Percentiles rank a stretch among this genome's conserved stretches.
phyloP scores from a whole-genome alignment of 2,888 invertebrate species.

The Troglohyphantes excavatus region DNA sequence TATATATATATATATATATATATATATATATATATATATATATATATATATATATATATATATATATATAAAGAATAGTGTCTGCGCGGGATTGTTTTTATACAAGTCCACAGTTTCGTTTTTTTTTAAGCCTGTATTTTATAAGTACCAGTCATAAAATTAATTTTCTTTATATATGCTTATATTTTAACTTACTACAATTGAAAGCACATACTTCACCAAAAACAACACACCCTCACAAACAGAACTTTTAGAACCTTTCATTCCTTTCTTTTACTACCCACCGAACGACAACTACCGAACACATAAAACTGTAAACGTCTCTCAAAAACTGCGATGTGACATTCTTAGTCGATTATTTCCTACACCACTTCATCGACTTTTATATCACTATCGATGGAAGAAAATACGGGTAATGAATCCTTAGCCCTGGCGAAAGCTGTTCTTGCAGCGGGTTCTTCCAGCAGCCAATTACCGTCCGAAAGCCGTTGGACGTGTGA shows the following conservation, averaged over 20 bases:
- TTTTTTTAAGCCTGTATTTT: too few species aligned
- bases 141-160: too few species aligned
- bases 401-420: constrained; percentile 58
- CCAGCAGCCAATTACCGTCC: constrained; percentile 63
- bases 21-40: too few species aligned
- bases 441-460: constrained; percentile 4
- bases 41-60: too few species aligned
- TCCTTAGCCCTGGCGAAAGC: background rate
- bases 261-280: background rate
- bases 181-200: too few species aligned
- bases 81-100: too few species aligned
- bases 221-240: background rate
- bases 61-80: too few species aligned
- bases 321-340: background rate
- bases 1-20: too few species aligned
- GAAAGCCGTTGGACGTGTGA: constrained; percentile 66
- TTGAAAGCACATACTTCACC: background rate
- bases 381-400: constrained; percentile 26
- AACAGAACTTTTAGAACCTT: background rate
- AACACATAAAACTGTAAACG: background rate
- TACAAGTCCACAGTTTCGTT: too few species aligned
- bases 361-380: constrained; percentile 2
- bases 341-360: background rate
- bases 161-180: too few species aligned
- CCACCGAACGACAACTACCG: background rate